phyloP scores from a whole-genome alignment of 2,113 vertebrate species.

The Thunnus thynnus region DNA sequence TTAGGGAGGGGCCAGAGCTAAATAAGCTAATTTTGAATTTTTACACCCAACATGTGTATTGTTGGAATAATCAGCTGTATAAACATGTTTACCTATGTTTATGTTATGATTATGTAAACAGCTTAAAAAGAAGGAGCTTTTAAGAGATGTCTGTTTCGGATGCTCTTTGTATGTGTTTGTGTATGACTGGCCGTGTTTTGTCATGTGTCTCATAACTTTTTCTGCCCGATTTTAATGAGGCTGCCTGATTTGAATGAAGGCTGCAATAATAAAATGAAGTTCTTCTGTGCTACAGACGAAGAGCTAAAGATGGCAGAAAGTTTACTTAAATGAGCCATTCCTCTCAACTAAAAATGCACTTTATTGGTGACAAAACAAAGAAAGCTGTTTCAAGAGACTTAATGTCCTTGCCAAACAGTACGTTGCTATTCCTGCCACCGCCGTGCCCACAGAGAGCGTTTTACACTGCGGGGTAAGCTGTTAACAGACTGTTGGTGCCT shows the following conservation, averaged over 20 bases:
- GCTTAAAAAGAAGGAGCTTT: too few relatives aligned
- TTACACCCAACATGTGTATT: too few relatives aligned
- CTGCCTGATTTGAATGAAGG: background rate
- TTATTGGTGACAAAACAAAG: slow-evolving; percentile 15
- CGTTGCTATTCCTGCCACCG: slow-evolving; percentile 45
- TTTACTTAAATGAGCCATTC: slow-evolving; percentile 7
- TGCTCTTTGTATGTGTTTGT: too few relatives aligned
- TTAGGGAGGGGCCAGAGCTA: too few relatives aligned
- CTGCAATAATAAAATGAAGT: too few relatives aligned
- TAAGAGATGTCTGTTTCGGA: too few relatives aligned
- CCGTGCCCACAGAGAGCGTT: slow-evolving; percentile 22
- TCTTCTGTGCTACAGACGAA: background rate
- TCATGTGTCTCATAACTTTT: too few relatives aligned
- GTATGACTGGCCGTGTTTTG: too few relatives aligned
- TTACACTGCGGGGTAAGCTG: slow-evolving; percentile 32
- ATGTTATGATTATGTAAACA: too few relatives aligned
- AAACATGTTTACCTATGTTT: too few relatives aligned
- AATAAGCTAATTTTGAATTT: too few relatives aligned
- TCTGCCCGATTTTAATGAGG: background rate
- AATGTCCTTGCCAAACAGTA: slow-evolving; percentile 42
- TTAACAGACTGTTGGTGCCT: slow-evolving; percentile 39
- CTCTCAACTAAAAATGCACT: slow-evolving; percentile 15
- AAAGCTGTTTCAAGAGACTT: slow-evolving; percentile 33
- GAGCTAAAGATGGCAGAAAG: slow-evolving; percentile 4
- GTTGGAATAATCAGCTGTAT: too few relatives aligned